These are phyloP conservation scores for Troides oblongomaculatus DNA, from an alignment of 2,888 invertebrate genomes.

Conservation along the genomic window DNA sequence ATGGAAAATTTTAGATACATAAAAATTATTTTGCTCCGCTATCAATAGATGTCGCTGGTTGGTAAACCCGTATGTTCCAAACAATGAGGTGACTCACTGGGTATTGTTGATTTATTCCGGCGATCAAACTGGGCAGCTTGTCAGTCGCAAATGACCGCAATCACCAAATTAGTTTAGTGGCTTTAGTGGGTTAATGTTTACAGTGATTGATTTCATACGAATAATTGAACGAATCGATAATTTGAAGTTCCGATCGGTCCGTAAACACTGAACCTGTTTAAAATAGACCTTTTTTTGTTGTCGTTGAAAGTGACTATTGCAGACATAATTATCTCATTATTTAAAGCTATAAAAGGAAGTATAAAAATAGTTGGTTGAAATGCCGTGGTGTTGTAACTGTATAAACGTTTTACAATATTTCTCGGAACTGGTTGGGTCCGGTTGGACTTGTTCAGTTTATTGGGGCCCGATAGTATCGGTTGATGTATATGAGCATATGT, in stretches of 20 bases:
- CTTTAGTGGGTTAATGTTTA: conserved; percentile 11
- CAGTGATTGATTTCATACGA: background rate
- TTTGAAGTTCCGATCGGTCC: background rate
- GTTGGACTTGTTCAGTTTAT: conserved; percentile 65
- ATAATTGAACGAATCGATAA: conserved; percentile 2
- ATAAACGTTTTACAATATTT: conserved; percentile 68
- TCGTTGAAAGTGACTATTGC: background rate
- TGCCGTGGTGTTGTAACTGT: conserved; percentile 55
- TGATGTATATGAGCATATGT: conserved; percentile 66
- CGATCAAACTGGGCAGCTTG: background rate
- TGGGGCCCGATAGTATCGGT: conserved; percentile 62
- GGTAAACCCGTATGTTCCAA: background rate
- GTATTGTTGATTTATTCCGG: conserved; percentile 4
- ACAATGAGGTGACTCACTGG: background rate
- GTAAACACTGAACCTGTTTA: background rate
- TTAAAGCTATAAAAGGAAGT: conserved; percentile 29
- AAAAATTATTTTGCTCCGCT: background rate
- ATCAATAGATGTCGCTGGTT: conserved; percentile 19
- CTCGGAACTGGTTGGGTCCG: conserved; percentile 67
- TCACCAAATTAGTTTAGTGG: conserved; percentile 4
- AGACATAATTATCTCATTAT: conserved; percentile 5
- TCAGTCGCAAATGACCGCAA: background rate
- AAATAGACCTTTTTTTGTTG: background rate
- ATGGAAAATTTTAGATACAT: background rate
- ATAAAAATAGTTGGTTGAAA: conserved; percentile 33